Evolutionary conservation across 2,113 vertebrate species (phyloP).

Genomic region (Cyanistes caeruleus): DNA sequence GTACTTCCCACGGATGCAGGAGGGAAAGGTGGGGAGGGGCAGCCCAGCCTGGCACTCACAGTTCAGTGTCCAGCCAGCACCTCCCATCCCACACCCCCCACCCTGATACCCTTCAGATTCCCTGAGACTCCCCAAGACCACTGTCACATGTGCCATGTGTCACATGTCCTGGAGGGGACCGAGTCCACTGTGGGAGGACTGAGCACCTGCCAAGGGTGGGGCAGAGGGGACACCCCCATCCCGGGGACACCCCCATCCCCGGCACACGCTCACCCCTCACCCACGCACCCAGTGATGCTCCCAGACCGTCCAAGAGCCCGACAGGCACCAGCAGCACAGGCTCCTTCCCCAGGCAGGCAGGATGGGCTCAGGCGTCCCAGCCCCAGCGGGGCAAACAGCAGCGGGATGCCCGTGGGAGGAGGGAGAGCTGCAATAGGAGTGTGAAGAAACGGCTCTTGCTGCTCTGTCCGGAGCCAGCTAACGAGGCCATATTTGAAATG

Average conservation of each 20-base stretch:
- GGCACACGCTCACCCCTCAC: rapidly evolving
- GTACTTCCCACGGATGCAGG: background rate
- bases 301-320: background rate
- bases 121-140: background rate
- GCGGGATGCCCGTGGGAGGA: slow-evolving; percentile 21
- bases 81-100: background rate
- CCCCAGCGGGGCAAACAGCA: rapidly evolving
- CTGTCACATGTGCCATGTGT: rapidly evolving
- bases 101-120: background rate
- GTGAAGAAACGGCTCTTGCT: slow-evolving; percentile 54
- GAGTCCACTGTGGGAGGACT: rapidly evolving
- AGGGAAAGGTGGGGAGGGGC: background rate
- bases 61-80: background rate
- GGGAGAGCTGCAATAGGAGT: slow-evolving; percentile 1
- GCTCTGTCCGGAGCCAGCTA: slow-evolving; percentile 61
- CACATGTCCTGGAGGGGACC: background rate
- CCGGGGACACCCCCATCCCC: background rate
- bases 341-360: rapidly evolving
- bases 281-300: rapidly evolving
- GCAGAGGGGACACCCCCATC: background rate
- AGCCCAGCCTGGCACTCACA: background rate
- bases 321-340: background rate
- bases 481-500: slow-evolving; percentile 67
- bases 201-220: background rate
- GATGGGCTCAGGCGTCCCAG: background rate